Evolutionary conservation across 37 sponge, comb jelly and placozoan species (phyloP), one percentile per base, ranked within the genome.

Genomic region (Halichondria panicea): DNA sequence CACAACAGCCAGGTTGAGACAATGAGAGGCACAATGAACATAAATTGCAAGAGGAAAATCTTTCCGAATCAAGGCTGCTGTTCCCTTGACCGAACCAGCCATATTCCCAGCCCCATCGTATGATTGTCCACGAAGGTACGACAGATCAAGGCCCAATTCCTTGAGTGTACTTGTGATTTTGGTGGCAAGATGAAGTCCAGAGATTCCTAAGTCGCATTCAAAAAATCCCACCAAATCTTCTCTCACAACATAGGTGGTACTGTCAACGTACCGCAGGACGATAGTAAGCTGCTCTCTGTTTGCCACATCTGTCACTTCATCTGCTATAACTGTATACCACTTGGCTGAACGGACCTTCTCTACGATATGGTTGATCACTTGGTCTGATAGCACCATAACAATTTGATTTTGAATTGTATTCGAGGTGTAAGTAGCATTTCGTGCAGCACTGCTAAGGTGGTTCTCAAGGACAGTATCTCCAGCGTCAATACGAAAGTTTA

Each of bases 41-140:
- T 81, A 81, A 5, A 82, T 36, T 9, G 81, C 81, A 32, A 48
- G 67, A 21, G 82, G 74, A 36, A 74, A 64, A 21, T 64, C 7
- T 64, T 55, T 15, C 8, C 34, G 41, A 35, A 82, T 82, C 19
- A 58, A 9, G 66, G 82, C 66, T 50, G 82, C 75, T 27, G 74
- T 38, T 1, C 82, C 82, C n/a, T 64, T 82, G 1, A 48, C 30
- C 27, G 35, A 33, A 39, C 82, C 82, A 32, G 75, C 63, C 82
- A 82, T 82, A 42, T 50, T 87, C 55, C 75, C 86, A 41, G 92
- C 92, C 43, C 87, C 87, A 77, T 87, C 92, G 38, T 91, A 91
- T 11, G 87, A 79, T 57, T 91, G 87, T 22, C 86, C 91, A 41
- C 87, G 66, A 18, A 86, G 27, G 52, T 78, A 76, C 13, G 45